Conservation (phyloP, 2,113 vertebrate genomes). For the Plecturocebus donacophilus region DNA sequence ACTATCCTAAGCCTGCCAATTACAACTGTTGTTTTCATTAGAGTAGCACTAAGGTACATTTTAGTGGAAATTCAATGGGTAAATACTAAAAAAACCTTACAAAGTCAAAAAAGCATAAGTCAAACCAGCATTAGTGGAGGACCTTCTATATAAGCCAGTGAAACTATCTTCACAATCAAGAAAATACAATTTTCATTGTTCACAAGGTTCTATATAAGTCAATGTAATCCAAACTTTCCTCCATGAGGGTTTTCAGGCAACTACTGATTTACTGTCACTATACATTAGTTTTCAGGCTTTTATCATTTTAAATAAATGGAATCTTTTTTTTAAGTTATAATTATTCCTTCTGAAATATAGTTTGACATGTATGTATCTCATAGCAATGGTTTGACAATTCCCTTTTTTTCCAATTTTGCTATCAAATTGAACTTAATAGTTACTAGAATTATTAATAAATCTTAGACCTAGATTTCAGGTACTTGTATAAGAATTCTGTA, state of each 20-base stretch:
- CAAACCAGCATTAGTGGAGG: background rate
- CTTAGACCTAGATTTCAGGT: no score
- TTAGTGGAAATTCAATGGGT: background rate
- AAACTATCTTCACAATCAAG: background rate
- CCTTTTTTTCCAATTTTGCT: no score
- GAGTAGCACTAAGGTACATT: background rate
- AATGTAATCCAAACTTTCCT: background rate
- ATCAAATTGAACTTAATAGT: no score
- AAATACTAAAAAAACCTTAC: background rate
- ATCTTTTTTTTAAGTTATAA: background rate
- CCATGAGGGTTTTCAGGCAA: no score
- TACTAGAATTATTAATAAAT: no score
- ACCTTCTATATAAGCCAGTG: background rate
- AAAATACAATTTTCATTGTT: background rate
- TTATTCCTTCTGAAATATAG: no score
- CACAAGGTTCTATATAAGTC: background rate
- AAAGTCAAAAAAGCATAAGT: background rate
- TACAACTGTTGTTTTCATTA: background rate
- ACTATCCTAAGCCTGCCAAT: background rate
- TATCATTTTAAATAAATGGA: background rate
- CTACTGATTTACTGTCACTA: background rate
- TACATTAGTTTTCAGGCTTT: background rate
- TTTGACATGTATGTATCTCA: no score
- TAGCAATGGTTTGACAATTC: no score
- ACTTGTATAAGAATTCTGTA: no score